Evolutionary conservation across 1,140 invertebrate genomes (phyloP), one percentile per base, ranked within the genome.

Genomic region (Tetranychus urticae): DNA sequence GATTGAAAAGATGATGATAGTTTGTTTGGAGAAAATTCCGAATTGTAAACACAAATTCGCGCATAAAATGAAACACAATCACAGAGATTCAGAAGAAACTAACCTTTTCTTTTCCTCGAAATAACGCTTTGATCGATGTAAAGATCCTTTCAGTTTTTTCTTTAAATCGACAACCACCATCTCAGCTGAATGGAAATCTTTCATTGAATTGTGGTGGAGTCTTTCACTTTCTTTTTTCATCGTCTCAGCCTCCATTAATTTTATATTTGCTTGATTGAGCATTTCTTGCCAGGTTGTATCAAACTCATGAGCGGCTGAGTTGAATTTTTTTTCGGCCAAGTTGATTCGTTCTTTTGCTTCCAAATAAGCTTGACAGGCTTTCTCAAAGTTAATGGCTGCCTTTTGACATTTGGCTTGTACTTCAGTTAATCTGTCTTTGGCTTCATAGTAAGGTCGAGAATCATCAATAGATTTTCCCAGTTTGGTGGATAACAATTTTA

Each of bases 251-350:
- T 92, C 88, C 81, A 86, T 88, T 23, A 94, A 86, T 73, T 89
- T 83, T 62, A 86, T 81, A 8, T 88, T 93, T 60, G 89, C 88
- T 76, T 93, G 87, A 74, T 96, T 96, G 31, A 97, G 77, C 87
- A 93, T 93, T 77, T 96, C 91, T 75, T 96, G 91, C 90, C 90
- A 96, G 42, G 89, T 88, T 69, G 86, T 84, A 72, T 93, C 88
- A 72, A 90, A 86, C 70, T 85, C 80, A 36, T 34, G 12, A 54
- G 1, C 33, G 70, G 84, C 68, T 6, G 39, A 42, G 61, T 69
- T 82, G 68, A 88, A 86, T 50, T 86, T 79, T 70, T 88, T 80
- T 73, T 96, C 91, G 2, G 90, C 89, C 63, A 92, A 71, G 7
- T 84, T 82, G 62, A 96, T 88, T 55, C 89, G 92, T 76, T 94